Evolutionary conservation across 2,797 vertebrate genomes (phyloP).

Genomic region (Typhlichthys subterraneus): DNA sequence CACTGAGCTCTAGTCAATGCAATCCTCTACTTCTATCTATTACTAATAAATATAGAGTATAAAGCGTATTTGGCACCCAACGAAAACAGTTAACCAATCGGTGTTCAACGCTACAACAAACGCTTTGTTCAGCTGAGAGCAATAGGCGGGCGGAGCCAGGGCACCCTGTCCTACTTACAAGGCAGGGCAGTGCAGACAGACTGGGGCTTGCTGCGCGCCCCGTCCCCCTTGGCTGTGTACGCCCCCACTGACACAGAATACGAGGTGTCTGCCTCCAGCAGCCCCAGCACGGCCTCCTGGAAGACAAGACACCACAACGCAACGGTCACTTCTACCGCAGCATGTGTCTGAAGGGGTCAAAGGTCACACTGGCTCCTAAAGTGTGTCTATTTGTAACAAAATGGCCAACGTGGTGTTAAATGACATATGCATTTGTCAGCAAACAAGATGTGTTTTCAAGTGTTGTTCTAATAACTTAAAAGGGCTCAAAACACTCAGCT

Average conservation of each 20-base stretch:
- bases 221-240: conserved; percentile 96
- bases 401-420: too few relatives aligned
- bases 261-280: conserved; percentile 89
- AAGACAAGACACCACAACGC: conserved; percentile 31
- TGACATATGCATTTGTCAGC: too few relatives aligned
- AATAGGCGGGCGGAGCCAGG: too few relatives aligned
- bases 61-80: background rate
- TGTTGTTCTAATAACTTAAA: background rate
- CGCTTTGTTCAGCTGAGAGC: too few relatives aligned
- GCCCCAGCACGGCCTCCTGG: conserved; percentile 91
- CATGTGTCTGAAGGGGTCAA: too few relatives aligned
- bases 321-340: conserved; percentile 20
- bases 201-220: conserved; percentile 91
- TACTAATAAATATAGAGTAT: background rate
- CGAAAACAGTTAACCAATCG: too few relatives aligned
- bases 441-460: too few relatives aligned
- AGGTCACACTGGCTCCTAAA: too few relatives aligned
- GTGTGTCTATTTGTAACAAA: too few relatives aligned
- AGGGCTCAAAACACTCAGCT: background rate
- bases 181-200: conserved; percentile 83
- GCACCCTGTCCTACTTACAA: conserved; percentile 45
- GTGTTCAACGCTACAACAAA: too few relatives aligned
- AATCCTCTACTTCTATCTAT: too few relatives aligned
- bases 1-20: too few relatives aligned
- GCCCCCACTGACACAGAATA: conserved; percentile 95